Percentiles rank a stretch among this genome's conserved stretches.
Conservation (phyloP, 2,888 invertebrate genomes). For the Cosmopolites sordidus region DNA sequence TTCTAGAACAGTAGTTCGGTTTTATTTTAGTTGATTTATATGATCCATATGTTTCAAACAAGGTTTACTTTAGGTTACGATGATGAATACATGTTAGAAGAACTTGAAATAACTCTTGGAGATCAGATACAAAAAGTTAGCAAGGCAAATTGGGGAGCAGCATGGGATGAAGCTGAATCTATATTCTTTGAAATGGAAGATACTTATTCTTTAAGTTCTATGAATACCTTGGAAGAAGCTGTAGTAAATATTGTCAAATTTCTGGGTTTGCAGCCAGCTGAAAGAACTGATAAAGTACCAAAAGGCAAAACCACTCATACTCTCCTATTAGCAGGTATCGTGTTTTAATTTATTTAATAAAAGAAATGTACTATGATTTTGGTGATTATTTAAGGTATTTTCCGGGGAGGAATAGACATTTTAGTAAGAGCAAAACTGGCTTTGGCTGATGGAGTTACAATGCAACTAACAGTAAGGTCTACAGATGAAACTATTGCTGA, state of each 20-base stretch:
- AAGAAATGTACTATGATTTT: slow-evolving; percentile 1
- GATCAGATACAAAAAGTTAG: slow-evolving; percentile 81
- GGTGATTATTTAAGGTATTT: slow-evolving; percentile 58
- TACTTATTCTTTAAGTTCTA: slow-evolving; percentile 82
- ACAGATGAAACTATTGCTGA: slow-evolving; percentile 83
- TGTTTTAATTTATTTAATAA: background rate
- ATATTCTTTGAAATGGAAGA: slow-evolving; percentile 74
- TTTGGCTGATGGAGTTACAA: slow-evolving; percentile 81
- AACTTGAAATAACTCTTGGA: slow-evolving; percentile 77
- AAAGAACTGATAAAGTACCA: slow-evolving; percentile 76
- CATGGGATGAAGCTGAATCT: slow-evolving; percentile 66
- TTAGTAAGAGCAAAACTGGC: slow-evolving; percentile 81
- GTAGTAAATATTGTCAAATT: slow-evolving; percentile 78
- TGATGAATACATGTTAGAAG: slow-evolving; percentile 94
- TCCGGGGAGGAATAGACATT: slow-evolving; percentile 86
- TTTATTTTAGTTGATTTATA: too few relatives aligned
- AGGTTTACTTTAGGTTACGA: slow-evolving; percentile 82
- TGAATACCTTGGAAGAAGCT: slow-evolving; percentile 75
- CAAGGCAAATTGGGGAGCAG: slow-evolving; percentile 66
- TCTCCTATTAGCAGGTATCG: slow-evolving; percentile 72
- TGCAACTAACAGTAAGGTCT: slow-evolving; percentile 88
- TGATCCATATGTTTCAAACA: too few relatives aligned
- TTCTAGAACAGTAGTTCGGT: too few relatives aligned
- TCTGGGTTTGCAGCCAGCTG: slow-evolving; percentile 80
- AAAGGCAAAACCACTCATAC: slow-evolving; percentile 81